These are phyloP conservation scores for Platyscapa corneri DNA, from an alignment of 1,140 invertebrate species.

Conservation along the genomic window DNA sequence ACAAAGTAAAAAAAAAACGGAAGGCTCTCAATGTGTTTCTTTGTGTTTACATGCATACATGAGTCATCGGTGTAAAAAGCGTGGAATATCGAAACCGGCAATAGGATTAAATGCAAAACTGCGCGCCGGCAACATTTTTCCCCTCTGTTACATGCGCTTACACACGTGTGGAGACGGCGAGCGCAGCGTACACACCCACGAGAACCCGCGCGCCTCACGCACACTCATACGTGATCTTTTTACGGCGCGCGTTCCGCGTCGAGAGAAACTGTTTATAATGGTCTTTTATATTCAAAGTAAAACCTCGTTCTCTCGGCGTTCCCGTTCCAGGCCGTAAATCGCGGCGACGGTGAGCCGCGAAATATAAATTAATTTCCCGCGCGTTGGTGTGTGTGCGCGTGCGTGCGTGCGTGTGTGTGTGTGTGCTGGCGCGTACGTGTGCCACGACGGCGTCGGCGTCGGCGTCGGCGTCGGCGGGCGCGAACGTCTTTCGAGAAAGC, in stretches of 20 bases:
- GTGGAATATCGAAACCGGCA: constrained; percentile 37
- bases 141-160: constrained; percentile 10
- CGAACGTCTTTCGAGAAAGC: constrained; percentile 20
- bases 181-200: background rate
- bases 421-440: no score
- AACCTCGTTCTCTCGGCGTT: constrained; percentile 45
- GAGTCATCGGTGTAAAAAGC: constrained; percentile 41
- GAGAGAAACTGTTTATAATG: constrained; percentile 51
- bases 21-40: constrained; percentile 31
- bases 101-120: constrained; percentile 48
- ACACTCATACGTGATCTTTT: constrained; percentile 24
- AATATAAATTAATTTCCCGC: constrained; percentile 53
- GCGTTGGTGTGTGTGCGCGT: constrained; percentile 42
- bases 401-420: background rate
- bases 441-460: background rate
- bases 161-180: background rate
- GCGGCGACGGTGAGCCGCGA: constrained; percentile 45
- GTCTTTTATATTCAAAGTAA: constrained; percentile 52
- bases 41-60: constrained; percentile 42
- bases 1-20: constrained; percentile 37
- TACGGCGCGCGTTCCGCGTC: constrained; percentile 37
- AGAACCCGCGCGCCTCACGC: background rate
- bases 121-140: constrained; percentile 40
- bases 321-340: constrained; percentile 53
- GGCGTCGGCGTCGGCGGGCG: background rate